Conservation (phyloP, 2,797 vertebrate species). For the Chelidonichthys spinosus region DNA sequence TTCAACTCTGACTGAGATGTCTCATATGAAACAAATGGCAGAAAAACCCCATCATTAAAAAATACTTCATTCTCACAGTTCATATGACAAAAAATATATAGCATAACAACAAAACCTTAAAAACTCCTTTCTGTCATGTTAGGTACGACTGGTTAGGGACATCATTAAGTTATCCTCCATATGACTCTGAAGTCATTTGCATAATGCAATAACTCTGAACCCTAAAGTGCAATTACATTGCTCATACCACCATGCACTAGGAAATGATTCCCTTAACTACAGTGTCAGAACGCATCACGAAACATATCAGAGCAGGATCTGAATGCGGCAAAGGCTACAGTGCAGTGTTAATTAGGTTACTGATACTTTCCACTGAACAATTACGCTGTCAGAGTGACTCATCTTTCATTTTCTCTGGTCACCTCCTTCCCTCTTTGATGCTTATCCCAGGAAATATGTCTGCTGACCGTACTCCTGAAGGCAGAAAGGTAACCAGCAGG, state of each 20-base stretch:
- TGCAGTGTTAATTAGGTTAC: conserved; percentile 78
- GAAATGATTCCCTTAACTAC: conserved; percentile 77
- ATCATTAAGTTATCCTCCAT: conserved; percentile 73
- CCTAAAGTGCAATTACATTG: conserved; percentile 81
- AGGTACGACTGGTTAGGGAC: conserved; percentile 64
- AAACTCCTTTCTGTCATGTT: conserved; percentile 53
- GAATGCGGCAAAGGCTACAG: conserved; percentile 68
- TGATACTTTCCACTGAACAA: conserved; percentile 75
- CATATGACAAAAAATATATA: conserved; percentile 1
- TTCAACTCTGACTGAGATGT: not conserved
- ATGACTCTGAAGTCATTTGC: conserved; percentile 78
- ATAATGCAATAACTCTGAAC: conserved; percentile 81
- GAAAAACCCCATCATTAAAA: not conserved
- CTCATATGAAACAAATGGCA: conserved; percentile 1
- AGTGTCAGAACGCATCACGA: conserved; percentile 72
- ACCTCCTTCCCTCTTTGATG: conserved; percentile 50
- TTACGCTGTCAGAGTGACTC: conserved; percentile 75
- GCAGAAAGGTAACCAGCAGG: conserved; percentile 2
- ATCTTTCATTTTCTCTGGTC: conserved; percentile 63
- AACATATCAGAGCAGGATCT: conserved; percentile 77
- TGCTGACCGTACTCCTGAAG: not conserved
- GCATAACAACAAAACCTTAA: conserved; percentile 35
- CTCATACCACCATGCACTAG: conserved; percentile 76
- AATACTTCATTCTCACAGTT: not conserved
- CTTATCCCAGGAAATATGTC: conserved; percentile 13